A percentile compares a stretch with the other conserved stretches of the same genome.
These are phyloP conservation scores for Bufo bufo DNA, from an alignment of 2,113 vertebrate genomes.

Conservation along the genomic window DNA sequence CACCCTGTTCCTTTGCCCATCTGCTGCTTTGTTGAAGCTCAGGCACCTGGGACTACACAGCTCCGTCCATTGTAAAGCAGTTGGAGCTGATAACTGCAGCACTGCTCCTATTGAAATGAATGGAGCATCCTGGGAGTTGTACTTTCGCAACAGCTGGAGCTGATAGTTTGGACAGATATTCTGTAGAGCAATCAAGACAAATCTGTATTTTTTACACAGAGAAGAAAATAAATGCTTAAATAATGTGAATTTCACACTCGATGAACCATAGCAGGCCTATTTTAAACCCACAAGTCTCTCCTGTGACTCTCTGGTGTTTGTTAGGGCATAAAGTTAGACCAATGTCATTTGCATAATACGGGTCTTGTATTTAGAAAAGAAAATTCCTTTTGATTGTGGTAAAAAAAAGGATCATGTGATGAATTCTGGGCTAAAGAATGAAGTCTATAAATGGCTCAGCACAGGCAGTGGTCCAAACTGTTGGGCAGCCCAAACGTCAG, in stretches of 20 bases:
- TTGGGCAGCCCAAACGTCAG: conserved; percentile 50
- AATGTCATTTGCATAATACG: conserved; percentile 31
- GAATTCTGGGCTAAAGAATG: conserved; percentile 24
- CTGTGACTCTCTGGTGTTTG: conserved; percentile 5
- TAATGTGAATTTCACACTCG: not conserved
- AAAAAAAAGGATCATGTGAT: conserved; percentile 24
- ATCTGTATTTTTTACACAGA: not conserved
- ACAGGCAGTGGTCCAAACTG: conserved; percentile 29
- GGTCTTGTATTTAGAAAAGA: conserved; percentile 32
- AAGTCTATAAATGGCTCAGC: conserved; percentile 50
- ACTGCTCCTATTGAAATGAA: too few species aligned
- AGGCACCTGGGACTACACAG: too few species aligned
- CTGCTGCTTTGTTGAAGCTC: too few species aligned
- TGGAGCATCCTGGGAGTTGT: too few species aligned
- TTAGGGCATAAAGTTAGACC: conserved; percentile 17
- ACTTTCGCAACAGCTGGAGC: too few species aligned
- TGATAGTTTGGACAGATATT: too few species aligned
- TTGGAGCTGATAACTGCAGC: too few species aligned
- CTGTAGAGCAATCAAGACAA: too few species aligned
- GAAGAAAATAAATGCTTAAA: not conserved
- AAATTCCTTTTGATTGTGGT: conserved; percentile 21
- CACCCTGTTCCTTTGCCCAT: too few species aligned
- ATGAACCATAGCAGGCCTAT: not conserved
- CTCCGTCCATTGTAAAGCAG: too few species aligned
- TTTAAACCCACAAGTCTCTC: conserved; percentile 17